Percentiles rank a stretch among this genome's conserved stretches.
Conservation (phyloP, 2,888 invertebrate genomes). For the Noctuana brunneofusca region DNA sequence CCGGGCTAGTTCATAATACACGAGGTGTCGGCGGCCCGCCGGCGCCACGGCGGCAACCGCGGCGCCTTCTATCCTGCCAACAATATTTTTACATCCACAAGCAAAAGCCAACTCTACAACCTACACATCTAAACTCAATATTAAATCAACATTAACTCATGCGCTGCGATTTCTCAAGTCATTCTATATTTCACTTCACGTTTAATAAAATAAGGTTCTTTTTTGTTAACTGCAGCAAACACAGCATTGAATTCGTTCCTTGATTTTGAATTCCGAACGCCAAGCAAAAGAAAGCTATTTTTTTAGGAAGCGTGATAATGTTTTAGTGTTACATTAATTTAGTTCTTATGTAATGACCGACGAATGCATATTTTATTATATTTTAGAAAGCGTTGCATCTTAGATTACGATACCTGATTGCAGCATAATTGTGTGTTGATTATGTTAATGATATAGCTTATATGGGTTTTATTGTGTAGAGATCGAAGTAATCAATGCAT, state of each 20-base stretch:
- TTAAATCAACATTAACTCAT: slow-evolving; percentile 41
- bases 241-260: slow-evolving; percentile 63
- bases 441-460: slow-evolving; percentile 30
- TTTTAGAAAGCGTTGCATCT: slow-evolving; percentile 32
- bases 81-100: slow-evolving; percentile 47
- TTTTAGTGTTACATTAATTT: slow-evolving; percentile 60
- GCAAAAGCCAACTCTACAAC: slow-evolving; percentile 44
- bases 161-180: slow-evolving; percentile 52
- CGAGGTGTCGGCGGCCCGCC: slow-evolving; percentile 80
- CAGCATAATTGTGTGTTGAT: slow-evolving; percentile 42
- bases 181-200: slow-evolving; percentile 50
- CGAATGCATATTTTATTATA: slow-evolving; percentile 27
- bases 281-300: slow-evolving; percentile 77
- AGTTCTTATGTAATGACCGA: slow-evolving; percentile 51
- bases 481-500: slow-evolving; percentile 42
- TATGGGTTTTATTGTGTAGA: slow-evolving; percentile 36
- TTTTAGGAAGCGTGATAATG: slow-evolving; percentile 67
- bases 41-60: slow-evolving; percentile 77
- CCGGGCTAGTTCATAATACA: slow-evolving; percentile 81
- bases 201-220: slow-evolving; percentile 37
- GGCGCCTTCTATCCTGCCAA: slow-evolving; percentile 79
- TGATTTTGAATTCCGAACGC: slow-evolving; percentile 77
- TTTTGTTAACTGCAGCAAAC: slow-evolving; percentile 36
- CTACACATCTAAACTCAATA: slow-evolving; percentile 34
- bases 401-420: slow-evolving; percentile 32